Conservation (phyloP, 2,113 vertebrate species). For the Cryptoleucopteryx plumbea region DNA sequence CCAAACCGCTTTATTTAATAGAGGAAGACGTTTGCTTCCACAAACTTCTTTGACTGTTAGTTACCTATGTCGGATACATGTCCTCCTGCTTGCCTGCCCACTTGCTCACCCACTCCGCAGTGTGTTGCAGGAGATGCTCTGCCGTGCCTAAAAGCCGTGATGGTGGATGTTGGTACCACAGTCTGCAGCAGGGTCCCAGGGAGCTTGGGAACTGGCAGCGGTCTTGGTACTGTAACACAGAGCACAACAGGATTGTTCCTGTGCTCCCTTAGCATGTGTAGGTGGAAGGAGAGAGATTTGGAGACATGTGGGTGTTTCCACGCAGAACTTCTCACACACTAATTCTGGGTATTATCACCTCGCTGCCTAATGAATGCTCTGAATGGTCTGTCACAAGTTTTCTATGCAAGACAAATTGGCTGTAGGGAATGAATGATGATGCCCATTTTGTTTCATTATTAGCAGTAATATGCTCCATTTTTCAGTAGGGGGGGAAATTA, state of each 20-base stretch:
- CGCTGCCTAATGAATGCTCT: conserved; percentile 27
- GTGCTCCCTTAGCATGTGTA: background rate
- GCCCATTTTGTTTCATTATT: conserved; percentile 70
- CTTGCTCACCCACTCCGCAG: background rate
- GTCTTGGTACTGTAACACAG: background rate
- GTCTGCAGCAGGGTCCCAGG: background rate
- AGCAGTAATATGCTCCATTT: conserved; percentile 63
- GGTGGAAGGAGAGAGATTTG: background rate
- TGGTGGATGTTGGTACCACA: background rate
- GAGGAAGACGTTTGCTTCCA: background rate
- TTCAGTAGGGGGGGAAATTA: conserved; percentile 28
- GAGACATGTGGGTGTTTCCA: background rate
- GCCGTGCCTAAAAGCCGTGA: background rate
- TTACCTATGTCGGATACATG: background rate
- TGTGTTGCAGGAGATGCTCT: background rate
- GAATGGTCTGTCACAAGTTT: conserved; percentile 24
- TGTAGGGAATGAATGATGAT: conserved; percentile 65
- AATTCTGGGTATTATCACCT: conserved; percentile 26
- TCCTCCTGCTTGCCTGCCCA: background rate
- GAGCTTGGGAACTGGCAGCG: background rate
- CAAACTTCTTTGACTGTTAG: background rate
- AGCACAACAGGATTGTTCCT: background rate
- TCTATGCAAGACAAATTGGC: conserved; percentile 61
- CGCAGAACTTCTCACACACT: background rate
- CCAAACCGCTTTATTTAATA: background rate